phyloP scores from a whole-genome alignment of 2,888 invertebrate species.

The Stenichneumon culpator region DNA sequence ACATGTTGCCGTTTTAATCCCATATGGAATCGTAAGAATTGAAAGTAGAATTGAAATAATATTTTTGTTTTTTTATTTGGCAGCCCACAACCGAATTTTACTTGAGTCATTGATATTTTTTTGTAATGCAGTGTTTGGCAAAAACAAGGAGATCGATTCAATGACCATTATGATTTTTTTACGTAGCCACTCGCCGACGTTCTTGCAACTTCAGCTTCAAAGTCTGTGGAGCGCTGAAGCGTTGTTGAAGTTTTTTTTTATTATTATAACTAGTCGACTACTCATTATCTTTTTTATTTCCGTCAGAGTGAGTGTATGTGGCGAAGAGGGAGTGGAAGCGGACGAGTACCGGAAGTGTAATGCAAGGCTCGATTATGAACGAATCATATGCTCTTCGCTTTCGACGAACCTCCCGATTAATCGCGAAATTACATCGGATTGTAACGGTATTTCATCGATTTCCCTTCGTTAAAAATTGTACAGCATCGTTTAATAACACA shows the following conservation, averaged over 20 bases:
- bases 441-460: constrained; percentile 5
- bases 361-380: not conserved
- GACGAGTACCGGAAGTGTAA: constrained; percentile 25
- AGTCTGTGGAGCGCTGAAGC: not conserved
- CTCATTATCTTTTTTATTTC: not conserved
- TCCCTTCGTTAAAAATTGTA: not conserved
- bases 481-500: not conserved
- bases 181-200: not conserved
- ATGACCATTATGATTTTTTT: not conserved
- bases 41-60: no score
- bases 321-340: not conserved
- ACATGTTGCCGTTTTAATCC: no score
- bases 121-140: no score
- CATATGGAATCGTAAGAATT: no score
- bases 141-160: not conserved
- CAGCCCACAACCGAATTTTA: no score
- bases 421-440: constrained; percentile 18
- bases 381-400: not conserved
- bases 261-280: not conserved
- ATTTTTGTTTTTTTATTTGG: no score
- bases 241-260: not conserved
- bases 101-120: no score
- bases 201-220: not conserved
- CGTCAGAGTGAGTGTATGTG: not conserved
- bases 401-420: constrained; percentile 13